Conservation (phyloP, 2,113 vertebrate genomes). For the Orthonyx spaldingii region DNA sequence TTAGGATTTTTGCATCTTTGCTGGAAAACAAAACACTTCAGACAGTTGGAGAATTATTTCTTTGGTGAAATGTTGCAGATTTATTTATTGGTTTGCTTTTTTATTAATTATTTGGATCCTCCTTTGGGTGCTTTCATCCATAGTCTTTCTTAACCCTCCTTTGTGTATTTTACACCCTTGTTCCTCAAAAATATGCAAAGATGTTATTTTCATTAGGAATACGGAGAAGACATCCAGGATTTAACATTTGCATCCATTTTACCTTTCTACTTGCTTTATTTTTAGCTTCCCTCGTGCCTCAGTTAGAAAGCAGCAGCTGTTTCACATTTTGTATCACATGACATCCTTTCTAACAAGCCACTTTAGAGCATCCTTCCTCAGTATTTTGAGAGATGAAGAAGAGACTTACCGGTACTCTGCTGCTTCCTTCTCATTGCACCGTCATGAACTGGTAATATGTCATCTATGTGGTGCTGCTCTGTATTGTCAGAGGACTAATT, state of each 20-base stretch:
- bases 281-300: neutral
- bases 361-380: neutral
- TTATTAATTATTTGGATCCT: neutral
- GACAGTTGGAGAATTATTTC: neutral
- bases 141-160: neutral
- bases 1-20: neutral
- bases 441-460: neutral
- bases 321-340: neutral
- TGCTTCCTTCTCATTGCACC: neutral
- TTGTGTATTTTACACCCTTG: neutral
- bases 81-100: neutral
- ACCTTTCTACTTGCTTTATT: neutral
- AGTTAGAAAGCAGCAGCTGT: neutral
- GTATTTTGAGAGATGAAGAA: neutral
- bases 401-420: neutral
- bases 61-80: neutral
- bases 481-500: slow-evolving; percentile 14
- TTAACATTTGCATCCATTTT: neutral
- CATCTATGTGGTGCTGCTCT: neutral
- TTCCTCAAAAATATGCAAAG: neutral
- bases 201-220: neutral
- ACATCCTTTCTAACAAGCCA: neutral
- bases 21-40: neutral
- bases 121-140: neutral
- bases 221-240: neutral